Base-by-base conservation (phyloP, 2,797 vertebrate genomes). In the Manis crassicaudata region DNA sequence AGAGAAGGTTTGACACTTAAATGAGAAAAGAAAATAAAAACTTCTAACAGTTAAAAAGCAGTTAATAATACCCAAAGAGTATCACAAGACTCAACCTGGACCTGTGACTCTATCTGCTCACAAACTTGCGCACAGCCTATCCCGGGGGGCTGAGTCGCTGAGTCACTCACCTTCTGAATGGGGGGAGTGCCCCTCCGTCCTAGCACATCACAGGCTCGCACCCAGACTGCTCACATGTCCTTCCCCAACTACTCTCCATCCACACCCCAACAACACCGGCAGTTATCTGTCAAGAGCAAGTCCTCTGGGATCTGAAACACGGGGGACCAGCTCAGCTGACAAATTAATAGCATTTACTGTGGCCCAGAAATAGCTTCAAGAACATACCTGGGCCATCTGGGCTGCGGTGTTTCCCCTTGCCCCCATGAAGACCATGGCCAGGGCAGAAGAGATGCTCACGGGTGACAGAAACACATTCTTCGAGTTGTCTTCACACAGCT, bases 371-470 rank as follows among this genome's bases (percentile, higher is more conserved):
- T 3, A 0, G 25, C 3, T 6, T 58, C 54, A 0, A 0, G 9
- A 2, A 13, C 7, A 0, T 94, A 98, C 97, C 97, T 98, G 92
- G 65, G 70, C 23, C 67, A 98, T 98, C 93, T 98, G 97, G 5
- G 72, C 35, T 1, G 97, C 96, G 0, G 98, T 98, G 11, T 82
- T 82, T 14, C 96, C 97, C 56, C 63, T 90, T 29, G 98, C 94
- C 6, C 98, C 98, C 77, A 97, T 14, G 62, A 83, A 54, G 85
- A 98, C 96, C 98, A 98, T 98, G 65, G 97, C 96, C 90, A 98
- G 80, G 43, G 96, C 56, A 1, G 95, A 96, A 2, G 96, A 97
- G 67, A 98, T 54, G 91, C 97, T 97, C 27, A 96, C 1, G 1
- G 98, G 97, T 0, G 97, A 95, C 60, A 96, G 56, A 87, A 98